phyloP scores from a whole-genome alignment of 2,888 invertebrate genomes.

The Yponomeuta sedellus region DNA sequence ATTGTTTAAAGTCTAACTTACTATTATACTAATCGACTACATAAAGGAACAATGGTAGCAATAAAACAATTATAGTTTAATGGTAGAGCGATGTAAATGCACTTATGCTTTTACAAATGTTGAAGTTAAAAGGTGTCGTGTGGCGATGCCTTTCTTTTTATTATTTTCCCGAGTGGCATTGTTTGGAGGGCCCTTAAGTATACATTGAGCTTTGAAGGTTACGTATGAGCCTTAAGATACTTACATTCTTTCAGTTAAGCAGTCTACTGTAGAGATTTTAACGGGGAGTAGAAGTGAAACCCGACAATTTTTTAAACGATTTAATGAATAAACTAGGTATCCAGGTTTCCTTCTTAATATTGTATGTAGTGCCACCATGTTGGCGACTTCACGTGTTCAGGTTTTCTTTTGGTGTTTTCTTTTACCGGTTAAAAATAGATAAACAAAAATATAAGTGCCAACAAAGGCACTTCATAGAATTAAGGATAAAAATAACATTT shows the following conservation, averaged over 20 bases:
- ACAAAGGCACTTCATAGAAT: too few species aligned
- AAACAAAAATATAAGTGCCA: too few species aligned
- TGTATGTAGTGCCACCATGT: too few species aligned
- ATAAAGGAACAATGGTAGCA: slow-evolving; percentile 17
- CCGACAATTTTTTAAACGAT: too few species aligned
- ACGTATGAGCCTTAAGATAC: neutral
- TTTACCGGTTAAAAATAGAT: too few species aligned
- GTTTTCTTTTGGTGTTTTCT: too few species aligned
- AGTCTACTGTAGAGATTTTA: neutral
- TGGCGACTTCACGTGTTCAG: too few species aligned
- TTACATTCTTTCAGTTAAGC: neutral
- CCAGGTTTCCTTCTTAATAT: too few species aligned
- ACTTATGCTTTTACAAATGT: slow-evolving; percentile 9
- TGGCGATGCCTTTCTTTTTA: slow-evolving; percentile 15
- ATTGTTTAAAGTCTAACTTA: slow-evolving; percentile 16
- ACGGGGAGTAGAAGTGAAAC: too few species aligned
- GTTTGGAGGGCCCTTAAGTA: neutral
- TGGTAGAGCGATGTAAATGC: slow-evolving; percentile 13
- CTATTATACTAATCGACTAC: slow-evolving; percentile 18
- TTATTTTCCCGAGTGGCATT: neutral
- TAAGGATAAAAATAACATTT: too few species aligned
- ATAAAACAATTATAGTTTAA: slow-evolving; percentile 20
- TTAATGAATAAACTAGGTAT: too few species aligned
- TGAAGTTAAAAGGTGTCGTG: slow-evolving; percentile 21
- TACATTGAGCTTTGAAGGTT: neutral